Conservation (phyloP, 1,140 invertebrate species). For the Meloidogyne hapla region DNA sequence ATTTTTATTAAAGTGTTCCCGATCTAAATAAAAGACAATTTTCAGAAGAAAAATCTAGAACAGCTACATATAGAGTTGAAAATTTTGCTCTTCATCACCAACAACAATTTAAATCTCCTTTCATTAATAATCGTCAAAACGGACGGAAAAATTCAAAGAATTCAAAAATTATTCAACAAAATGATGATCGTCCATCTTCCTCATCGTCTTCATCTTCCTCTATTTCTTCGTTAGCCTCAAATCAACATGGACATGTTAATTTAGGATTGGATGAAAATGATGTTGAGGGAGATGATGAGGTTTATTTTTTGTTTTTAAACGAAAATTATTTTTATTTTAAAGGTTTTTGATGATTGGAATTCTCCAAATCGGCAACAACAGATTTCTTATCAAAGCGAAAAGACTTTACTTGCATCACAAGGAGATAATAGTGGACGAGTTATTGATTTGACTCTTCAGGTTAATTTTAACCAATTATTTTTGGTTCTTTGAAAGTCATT, state of each 20-base stretch:
- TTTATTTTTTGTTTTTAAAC: too few species aligned
- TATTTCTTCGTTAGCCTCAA: neutral
- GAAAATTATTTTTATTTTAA: too few species aligned
- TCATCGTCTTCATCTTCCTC: neutral
- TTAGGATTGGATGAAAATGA: constrained; percentile 3
- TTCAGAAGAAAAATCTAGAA: too few species aligned
- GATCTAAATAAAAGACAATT: too few species aligned
- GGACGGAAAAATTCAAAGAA: neutral
- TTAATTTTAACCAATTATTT: too few species aligned
- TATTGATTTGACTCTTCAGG: neutral
- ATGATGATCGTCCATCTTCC: neutral
- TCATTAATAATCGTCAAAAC: neutral
- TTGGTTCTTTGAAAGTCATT: too few species aligned
- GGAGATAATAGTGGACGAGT: neutral
- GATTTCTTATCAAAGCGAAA: constrained; percentile 2
- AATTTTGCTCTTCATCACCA: neutral
- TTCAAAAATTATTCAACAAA: too few species aligned
- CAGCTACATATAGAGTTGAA: neutral
- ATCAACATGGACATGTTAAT: neutral
- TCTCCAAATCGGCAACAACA: neutral
- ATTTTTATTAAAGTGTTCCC: too few species aligned
- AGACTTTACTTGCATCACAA: neutral
- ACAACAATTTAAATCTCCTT: neutral
- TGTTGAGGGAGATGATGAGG: neutral
- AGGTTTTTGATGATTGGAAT: too few species aligned